Percentiles rank a stretch among this genome's conserved stretches.
Evolutionary conservation across 2,888 invertebrate genomes (phyloP).

Genomic region (Aphrophora alni): DNA sequence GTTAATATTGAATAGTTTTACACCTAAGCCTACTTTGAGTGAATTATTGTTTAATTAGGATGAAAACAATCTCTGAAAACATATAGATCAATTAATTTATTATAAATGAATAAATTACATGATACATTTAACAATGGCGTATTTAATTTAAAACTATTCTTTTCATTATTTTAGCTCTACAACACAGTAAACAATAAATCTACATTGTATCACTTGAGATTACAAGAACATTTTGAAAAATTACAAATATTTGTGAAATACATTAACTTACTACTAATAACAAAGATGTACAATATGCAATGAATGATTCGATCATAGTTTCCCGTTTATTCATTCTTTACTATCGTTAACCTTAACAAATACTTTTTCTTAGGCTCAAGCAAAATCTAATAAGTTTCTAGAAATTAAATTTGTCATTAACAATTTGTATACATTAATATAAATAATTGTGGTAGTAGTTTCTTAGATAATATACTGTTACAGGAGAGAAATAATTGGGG

Average conservation of each 20-base stretch:
- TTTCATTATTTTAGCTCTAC: background rate
- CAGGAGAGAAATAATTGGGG: too few species aligned
- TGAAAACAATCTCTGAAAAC: too few species aligned
- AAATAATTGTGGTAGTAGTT: too few species aligned
- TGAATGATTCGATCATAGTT: background rate
- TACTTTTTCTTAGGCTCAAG: background rate
- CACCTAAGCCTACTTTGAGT: too few species aligned
- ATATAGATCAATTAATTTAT: background rate
- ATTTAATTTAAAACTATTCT: background rate
- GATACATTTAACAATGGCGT: background rate
- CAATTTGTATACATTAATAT: too few species aligned
- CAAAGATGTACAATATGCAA: background rate
- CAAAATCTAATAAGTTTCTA: background rate
- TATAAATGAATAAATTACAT: background rate
- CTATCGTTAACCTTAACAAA: background rate
- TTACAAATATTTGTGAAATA: conserved; percentile 2
- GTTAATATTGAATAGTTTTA: too few species aligned
- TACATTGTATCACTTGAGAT: background rate
- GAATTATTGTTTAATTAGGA: too few species aligned
- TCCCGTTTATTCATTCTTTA: background rate
- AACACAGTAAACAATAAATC: background rate
- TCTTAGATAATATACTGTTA: too few species aligned
- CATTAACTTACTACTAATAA: background rate
- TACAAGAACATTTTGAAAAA: conserved; percentile 5
- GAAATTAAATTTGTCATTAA: too few species aligned